These are phyloP conservation scores for Artemia franciscana DNA, from an alignment of 1,140 invertebrate species.

Conservation along the genomic window DNA sequence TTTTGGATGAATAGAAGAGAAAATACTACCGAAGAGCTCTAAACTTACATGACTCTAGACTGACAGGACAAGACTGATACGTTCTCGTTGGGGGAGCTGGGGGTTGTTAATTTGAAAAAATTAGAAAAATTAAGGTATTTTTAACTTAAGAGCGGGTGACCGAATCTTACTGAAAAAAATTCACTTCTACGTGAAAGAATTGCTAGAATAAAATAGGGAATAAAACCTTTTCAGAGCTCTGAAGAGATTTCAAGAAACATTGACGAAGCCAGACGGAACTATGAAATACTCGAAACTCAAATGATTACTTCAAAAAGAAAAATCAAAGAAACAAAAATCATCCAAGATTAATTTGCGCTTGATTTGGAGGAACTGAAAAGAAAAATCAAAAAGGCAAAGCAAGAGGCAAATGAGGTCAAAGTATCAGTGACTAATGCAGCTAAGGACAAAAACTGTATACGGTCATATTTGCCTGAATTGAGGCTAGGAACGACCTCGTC, in stretches of 20 bases:
- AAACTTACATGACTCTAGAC: no score
- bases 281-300: background rate
- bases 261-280: background rate
- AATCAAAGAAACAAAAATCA: background rate
- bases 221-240: no score
- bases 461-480: conserved; percentile 38
- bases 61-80: no score
- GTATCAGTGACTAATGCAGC: conserved; percentile 49
- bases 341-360: conserved; percentile 14
- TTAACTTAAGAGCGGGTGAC: no score
- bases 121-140: no score
- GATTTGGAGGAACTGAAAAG: conserved; percentile 40
- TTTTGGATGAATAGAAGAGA: no score
- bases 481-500: conserved; percentile 41
- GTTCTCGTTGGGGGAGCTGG: no score
- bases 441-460: conserved; percentile 33
- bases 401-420: conserved; percentile 59
- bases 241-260: background rate
- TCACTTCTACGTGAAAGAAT: no score
- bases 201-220: no score
- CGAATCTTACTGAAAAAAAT: no score
- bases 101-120: no score
- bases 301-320: background rate
- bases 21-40: no score
- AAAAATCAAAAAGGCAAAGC: conserved; percentile 47